Evolutionary conservation across 2,888 invertebrate genomes (phyloP), one percentile per base, ranked within the genome.

Genomic region (Drosophila monieri): DNA sequence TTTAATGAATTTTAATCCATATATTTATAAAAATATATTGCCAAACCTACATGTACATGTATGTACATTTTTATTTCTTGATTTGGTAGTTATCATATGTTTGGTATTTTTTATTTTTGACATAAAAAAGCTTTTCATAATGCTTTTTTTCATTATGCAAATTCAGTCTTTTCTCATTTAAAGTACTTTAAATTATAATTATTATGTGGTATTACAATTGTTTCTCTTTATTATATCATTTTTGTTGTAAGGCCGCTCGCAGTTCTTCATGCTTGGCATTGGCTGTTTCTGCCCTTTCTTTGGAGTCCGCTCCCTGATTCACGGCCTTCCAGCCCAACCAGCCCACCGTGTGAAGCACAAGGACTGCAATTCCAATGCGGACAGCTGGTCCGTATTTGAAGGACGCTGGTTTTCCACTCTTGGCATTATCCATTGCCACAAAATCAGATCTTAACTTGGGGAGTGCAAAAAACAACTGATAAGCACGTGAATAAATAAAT

Each of bases 291-390:
- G 46, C 64, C 6, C 41, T 32, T 23, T 57, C 71, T 6, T 10
- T 67, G 44, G 60, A 30, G 10, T 39, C 55, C 18, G 57, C 23
- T 32, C 47, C 59, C 35, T 61, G 76, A 14, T 75, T 64, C 0
- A 68, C 75, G 18, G 70, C 68, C 43, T 54, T 80, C 88, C 81
- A 88, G 6, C 87, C 81, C 10, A 83, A 12, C 87, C 87, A 81
- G 27, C 72, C 84, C 6, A 75, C 52, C 1, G 87, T 68, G 35
- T 81, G 81, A 21, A 88, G 68, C 14, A 88, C 73, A 43, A 88
- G 32, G 35, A 81, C 87, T 18, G 75, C 88, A 6, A 80, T 54
- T 8, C 87, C 81, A n/a, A 81, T 88, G n/a, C 81, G 85, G 23
- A 73, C 48, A 53, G 85, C 78, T 6, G 81, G 88, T 14, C 49